Evolutionary conservation across 2,888 invertebrate genomes (phyloP).

Genomic region (Eupeodes luniger): DNA sequence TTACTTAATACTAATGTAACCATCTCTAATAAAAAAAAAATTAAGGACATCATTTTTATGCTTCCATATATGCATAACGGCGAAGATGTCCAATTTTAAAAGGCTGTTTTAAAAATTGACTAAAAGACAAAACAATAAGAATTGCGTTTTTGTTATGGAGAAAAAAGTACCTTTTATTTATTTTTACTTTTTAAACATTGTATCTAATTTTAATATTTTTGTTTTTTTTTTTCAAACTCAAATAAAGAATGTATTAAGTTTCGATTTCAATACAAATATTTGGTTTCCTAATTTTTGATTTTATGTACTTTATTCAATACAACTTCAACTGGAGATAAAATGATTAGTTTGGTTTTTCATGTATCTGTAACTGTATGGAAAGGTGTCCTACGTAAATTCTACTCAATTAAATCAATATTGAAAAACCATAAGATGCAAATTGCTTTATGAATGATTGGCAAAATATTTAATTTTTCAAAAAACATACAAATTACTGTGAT

Average conservation of each 20-base stretch:
- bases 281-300: no score
- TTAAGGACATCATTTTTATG: background rate
- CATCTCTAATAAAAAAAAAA: background rate
- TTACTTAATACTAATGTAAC: no score
- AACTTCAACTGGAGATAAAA: background rate
- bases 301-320: background rate
- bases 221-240: slow-evolving; percentile 1
- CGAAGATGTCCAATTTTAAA: background rate
- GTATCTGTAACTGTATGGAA: background rate
- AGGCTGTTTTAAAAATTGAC: slow-evolving; percentile 4
- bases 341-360: background rate
- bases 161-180: background rate
- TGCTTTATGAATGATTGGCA: background rate
- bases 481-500: no score
- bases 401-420: background rate
- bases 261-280: background rate
- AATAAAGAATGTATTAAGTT: background rate
- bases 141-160: background rate
- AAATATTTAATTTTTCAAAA: background rate
- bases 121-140: background rate
- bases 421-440: background rate
- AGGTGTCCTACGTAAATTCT: background rate
- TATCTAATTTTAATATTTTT: background rate
- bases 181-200: background rate
- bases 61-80: background rate